These are phyloP conservation scores for Pteronotus mesoamericanus DNA, from an alignment of 2,797 vertebrate genomes.

Conservation along the genomic window DNA sequence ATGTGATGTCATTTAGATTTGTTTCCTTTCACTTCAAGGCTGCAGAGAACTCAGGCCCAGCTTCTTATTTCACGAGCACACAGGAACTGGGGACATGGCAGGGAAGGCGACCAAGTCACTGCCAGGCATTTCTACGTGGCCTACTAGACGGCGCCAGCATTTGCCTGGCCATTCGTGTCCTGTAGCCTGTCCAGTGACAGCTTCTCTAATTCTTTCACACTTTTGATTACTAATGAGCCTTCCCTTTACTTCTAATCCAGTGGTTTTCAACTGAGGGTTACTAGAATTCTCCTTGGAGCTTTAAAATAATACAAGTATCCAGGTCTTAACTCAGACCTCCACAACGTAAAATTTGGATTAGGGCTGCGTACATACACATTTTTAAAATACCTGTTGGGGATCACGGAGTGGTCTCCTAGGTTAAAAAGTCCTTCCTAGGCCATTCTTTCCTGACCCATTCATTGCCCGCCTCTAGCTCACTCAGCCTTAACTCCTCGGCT, in stretches of 20 bases:
- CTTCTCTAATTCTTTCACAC: background rate
- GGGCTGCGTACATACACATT: background rate
- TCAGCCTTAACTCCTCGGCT: background rate
- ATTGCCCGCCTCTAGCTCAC: background rate
- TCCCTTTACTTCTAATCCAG: background rate
- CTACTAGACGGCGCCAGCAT: background rate
- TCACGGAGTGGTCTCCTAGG: background rate
- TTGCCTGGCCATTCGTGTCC: background rate
- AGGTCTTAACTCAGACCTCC: background rate
- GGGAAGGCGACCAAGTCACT: background rate
- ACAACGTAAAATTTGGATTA: background rate
- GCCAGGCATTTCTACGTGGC: background rate
- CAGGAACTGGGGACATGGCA: background rate
- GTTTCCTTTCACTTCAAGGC: background rate
- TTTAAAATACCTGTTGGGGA: background rate
- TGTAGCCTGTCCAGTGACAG: background rate
- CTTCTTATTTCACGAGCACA: background rate
- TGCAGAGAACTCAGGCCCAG: background rate
- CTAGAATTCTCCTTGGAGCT: background rate
- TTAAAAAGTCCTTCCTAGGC: background rate
- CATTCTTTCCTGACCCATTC: background rate
- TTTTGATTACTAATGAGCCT: background rate
- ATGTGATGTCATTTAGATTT: background rate
- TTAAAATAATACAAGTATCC: background rate
- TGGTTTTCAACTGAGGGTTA: background rate